Percentiles rank a stretch among this genome's conserved stretches.
Conservation (phyloP, 2,888 invertebrate genomes). For the Thysanoteuthis rhombus region DNA sequence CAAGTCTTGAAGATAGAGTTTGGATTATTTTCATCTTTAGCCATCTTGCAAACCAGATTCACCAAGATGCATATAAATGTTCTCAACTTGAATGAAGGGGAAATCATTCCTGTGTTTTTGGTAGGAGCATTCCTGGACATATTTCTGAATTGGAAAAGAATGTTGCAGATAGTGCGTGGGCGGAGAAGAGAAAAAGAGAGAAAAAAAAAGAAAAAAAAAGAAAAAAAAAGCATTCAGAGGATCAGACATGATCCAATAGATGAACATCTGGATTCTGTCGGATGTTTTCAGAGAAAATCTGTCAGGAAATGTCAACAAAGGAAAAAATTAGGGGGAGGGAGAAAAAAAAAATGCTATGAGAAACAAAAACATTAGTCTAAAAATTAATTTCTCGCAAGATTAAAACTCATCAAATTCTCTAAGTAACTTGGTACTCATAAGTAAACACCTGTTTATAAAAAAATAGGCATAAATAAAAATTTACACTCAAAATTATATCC, state of each 20-base stretch:
- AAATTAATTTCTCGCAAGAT: not conserved
- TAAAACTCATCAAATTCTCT: not conserved
- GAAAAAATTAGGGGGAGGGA: not conserved
- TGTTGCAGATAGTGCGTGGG: not conserved
- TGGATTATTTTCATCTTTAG: no score
- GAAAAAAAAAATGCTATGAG: not conserved
- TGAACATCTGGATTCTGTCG: not conserved
- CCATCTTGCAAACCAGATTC: no score
- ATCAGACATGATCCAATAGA: not conserved
- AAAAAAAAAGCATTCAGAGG: not conserved
- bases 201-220: no score
- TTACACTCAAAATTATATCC: not conserved
- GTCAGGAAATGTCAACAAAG: not conserved
- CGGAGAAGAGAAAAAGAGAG: no score
- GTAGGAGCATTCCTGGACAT: not conserved
- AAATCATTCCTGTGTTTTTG: not conserved
- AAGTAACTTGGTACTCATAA: not conserved
- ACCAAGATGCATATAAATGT: no score
- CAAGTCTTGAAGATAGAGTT: no score
- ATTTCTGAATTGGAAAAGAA: not conserved
- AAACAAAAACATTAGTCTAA: not conserved
- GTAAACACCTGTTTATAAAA: not conserved
- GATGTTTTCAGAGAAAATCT: not conserved
- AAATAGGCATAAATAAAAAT: not conserved
- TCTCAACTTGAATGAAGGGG: not conserved